phyloP scores from a whole-genome alignment of 2,888 invertebrate genomes.

The Drosophila histrio region DNA sequence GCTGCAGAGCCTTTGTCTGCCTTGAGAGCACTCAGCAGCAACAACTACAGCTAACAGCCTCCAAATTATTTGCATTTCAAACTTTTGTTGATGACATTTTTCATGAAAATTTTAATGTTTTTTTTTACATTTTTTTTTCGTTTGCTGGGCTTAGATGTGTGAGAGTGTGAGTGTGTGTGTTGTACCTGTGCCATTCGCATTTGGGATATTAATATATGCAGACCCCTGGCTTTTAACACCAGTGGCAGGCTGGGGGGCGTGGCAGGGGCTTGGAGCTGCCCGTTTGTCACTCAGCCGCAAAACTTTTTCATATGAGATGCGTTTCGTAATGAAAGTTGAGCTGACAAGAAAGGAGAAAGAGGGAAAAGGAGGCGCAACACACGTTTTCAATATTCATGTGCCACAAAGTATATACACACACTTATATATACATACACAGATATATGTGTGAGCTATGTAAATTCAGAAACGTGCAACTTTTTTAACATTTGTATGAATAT shows the following conservation, averaged over 20 bases:
- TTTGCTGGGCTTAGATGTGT: slow-evolving; percentile 31
- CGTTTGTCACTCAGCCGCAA: slow-evolving; percentile 61
- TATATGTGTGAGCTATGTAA: slow-evolving; percentile 53
- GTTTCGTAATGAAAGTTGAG: slow-evolving; percentile 73
- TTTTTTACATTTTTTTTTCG: slow-evolving; percentile 33
- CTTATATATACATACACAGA: neutral
- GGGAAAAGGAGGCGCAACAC: slow-evolving; percentile 9
- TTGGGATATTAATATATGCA: slow-evolving; percentile 79
- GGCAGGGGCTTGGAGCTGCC: neutral
- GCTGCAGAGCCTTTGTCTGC: slow-evolving; percentile 59
- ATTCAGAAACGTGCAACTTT: slow-evolving; percentile 59
- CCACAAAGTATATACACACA: slow-evolving; percentile 19
- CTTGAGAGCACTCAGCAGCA: slow-evolving; percentile 65
- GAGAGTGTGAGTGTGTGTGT: slow-evolving; percentile 3
- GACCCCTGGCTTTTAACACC: slow-evolving; percentile 73
- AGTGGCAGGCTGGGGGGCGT: slow-evolving; percentile 18
- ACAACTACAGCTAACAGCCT: slow-evolving; percentile 39
- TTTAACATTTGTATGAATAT: slow-evolving; percentile 80
- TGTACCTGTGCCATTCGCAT: slow-evolving; percentile 54
- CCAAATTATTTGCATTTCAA: slow-evolving; percentile 75
- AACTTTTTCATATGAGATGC: slow-evolving; percentile 74
- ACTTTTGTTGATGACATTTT: slow-evolving; percentile 81
- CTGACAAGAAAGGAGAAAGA: neutral
- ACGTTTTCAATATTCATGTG: slow-evolving; percentile 78
- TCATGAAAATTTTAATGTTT: slow-evolving; percentile 79